Evolutionary conservation across 2,888 invertebrate genomes (phyloP).

Genomic region (Drosophila differens): DNA sequence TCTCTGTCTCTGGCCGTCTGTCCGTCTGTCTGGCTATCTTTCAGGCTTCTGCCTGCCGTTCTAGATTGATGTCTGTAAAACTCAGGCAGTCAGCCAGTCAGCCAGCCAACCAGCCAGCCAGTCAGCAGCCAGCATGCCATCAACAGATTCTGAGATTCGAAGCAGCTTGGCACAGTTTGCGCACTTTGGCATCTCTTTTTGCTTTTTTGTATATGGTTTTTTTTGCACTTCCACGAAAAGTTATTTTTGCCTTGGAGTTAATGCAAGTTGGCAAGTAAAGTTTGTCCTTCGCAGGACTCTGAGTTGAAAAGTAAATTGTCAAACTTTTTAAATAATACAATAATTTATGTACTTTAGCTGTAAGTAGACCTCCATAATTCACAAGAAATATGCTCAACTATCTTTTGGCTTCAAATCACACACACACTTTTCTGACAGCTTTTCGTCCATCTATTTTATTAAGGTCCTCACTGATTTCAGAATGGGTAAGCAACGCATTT

Average conservation of each 20-base stretch:
- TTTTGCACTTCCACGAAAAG: slow-evolving; percentile 6
- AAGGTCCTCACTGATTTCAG: background rate
- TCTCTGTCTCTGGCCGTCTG: slow-evolving; percentile 25
- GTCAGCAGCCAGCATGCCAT: slow-evolving; percentile 48
- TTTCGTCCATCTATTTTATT: background rate
- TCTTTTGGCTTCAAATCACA: background rate
- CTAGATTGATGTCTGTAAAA: slow-evolving; percentile 70
- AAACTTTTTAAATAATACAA: slow-evolving; percentile 15
- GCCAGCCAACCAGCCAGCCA: slow-evolving; percentile 18
- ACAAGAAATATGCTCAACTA: slow-evolving; percentile 1
- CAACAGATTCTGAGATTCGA: slow-evolving; percentile 24
- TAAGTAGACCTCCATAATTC: slow-evolving; percentile 1
- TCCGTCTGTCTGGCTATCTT: slow-evolving; percentile 26
- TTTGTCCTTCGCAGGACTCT: slow-evolving; percentile 13
- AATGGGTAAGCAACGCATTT: too few species aligned
- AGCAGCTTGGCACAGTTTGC: slow-evolving; percentile 63
- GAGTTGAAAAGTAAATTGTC: background rate
- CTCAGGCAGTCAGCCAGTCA: background rate
- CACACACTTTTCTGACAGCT: background rate
- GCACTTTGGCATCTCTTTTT: slow-evolving; percentile 50
- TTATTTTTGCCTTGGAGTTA: slow-evolving; percentile 1
- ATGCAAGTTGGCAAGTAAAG: slow-evolving; percentile 9
- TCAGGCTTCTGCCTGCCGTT: slow-evolving; percentile 59
- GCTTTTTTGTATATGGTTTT: background rate
- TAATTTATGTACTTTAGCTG: slow-evolving; percentile 2